Conservation (phyloP, 2,888 invertebrate species). For the Dendrolimus houi region DNA sequence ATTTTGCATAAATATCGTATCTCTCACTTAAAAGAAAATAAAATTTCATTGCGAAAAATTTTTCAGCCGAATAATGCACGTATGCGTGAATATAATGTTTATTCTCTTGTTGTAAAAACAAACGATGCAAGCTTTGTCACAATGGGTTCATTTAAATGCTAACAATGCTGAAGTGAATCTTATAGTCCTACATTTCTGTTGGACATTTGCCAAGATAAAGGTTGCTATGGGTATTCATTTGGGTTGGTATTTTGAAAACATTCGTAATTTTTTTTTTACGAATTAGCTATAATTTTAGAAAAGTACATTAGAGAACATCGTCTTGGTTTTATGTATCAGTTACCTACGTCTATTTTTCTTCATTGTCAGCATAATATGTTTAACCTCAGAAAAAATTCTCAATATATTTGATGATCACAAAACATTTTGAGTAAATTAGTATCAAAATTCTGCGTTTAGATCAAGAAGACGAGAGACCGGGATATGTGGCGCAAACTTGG, state of each 20-base stretch:
- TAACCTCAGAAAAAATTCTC: too few relatives aligned
- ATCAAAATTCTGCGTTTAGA: too few relatives aligned
- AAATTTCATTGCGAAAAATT: neutral
- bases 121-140: neutral
- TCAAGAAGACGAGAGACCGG: too few relatives aligned
- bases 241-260: neutral
- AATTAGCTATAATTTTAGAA: too few relatives aligned
- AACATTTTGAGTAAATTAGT: too few relatives aligned
- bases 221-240: conserved; percentile 16
- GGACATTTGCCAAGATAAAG: conserved; percentile 33
- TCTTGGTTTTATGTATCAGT: too few relatives aligned
- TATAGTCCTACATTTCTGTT: conserved; percentile 39
- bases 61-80: neutral
- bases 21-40: neutral
- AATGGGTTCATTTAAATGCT: neutral
- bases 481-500: too few relatives aligned
- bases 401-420: too few relatives aligned
- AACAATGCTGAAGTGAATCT: conserved; percentile 19
- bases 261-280: neutral
- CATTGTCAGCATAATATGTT: too few relatives aligned
- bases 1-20: neutral
- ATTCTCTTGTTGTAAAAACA: neutral
- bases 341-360: too few relatives aligned
- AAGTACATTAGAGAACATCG: too few relatives aligned
- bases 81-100: neutral